A percentile compares a stretch with the other conserved stretches of the same genome.
Evolutionary conservation across 1,140 invertebrate genomes (phyloP).

Genomic region (Phymorhynchus buccinoides): DNA sequence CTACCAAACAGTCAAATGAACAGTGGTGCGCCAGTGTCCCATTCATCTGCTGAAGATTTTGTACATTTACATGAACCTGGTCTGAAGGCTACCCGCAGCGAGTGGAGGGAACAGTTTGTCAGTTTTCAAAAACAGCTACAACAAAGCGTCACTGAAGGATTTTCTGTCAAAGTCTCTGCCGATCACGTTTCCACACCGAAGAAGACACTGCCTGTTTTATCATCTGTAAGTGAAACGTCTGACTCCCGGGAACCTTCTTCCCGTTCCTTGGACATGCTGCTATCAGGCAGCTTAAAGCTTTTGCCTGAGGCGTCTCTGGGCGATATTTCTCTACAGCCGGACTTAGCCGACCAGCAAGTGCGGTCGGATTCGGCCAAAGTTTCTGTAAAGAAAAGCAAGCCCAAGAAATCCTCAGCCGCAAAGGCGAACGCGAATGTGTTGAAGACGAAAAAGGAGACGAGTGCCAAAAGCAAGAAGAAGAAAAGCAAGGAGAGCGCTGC

Average conservation of each 20-base stretch:
- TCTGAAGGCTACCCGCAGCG: background rate
- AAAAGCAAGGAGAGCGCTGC: background rate
- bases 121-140: slow-evolving; percentile 6
- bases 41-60: background rate
- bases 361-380: background rate
- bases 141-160: background rate
- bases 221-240: background rate
- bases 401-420: too few relatives aligned
- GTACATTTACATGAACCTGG: background rate
- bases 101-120: background rate
- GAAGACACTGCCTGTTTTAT: too few relatives aligned
- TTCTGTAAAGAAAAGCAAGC: background rate
- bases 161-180: background rate
- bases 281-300: background rate
- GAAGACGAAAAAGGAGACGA: slow-evolving; percentile 9
- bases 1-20: background rate
- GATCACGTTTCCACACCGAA: background rate
- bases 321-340: background rate
- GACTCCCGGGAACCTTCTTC: background rate
- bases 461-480: background rate
- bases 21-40: background rate
- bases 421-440: background rate
- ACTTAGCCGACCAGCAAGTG: background rate
- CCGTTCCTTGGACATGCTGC: background rate
- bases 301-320: too few relatives aligned